phyloP scores from a whole-genome alignment of 2,797 vertebrate genomes.

The Ctenopoma kingsleyae region DNA sequence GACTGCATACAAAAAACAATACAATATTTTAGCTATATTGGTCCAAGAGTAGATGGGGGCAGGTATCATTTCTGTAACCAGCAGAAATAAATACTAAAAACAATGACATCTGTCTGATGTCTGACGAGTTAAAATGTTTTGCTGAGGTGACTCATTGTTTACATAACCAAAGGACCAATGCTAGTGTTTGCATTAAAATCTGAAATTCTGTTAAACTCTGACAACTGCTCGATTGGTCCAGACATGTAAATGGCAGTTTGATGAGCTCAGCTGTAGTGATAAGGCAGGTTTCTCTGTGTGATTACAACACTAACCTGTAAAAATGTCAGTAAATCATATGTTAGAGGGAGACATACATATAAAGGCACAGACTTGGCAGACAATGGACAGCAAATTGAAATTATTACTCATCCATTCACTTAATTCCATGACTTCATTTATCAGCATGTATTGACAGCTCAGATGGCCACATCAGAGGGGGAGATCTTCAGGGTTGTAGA shows the following conservation, averaged over 20 bases:
- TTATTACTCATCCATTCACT: constrained; percentile 20
- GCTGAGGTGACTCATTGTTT: not conserved
- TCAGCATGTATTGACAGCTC: constrained; percentile 49
- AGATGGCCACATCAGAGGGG: constrained; percentile 67
- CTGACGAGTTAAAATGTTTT: constrained; percentile 5
- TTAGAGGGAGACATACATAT: constrained; percentile 9
- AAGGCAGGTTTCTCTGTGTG: constrained; percentile 61
- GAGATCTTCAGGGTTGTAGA: constrained; percentile 50
- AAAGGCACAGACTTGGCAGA: constrained; percentile 68
- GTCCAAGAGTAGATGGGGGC: constrained; percentile 61
- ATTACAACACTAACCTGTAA: constrained; percentile 40
- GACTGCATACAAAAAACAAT: constrained; percentile 22
- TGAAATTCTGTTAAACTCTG: constrained; percentile 32
- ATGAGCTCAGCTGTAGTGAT: constrained; percentile 64
- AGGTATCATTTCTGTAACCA: constrained; percentile 80
- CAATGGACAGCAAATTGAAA: constrained; percentile 33
- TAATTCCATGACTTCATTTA: constrained; percentile 17
- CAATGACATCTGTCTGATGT: constrained; percentile 28
- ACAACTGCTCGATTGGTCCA: constrained; percentile 51
- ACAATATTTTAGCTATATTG: constrained; percentile 52
- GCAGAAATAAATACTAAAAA: constrained; percentile 75
- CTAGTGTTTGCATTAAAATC: constrained; percentile 60
- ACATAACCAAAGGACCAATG: constrained; percentile 20
- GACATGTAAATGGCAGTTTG: constrained; percentile 60
- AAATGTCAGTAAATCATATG: constrained; percentile 34